phyloP scores from a whole-genome alignment of 2,888 invertebrate species.

The Amphipoea oculea region DNA sequence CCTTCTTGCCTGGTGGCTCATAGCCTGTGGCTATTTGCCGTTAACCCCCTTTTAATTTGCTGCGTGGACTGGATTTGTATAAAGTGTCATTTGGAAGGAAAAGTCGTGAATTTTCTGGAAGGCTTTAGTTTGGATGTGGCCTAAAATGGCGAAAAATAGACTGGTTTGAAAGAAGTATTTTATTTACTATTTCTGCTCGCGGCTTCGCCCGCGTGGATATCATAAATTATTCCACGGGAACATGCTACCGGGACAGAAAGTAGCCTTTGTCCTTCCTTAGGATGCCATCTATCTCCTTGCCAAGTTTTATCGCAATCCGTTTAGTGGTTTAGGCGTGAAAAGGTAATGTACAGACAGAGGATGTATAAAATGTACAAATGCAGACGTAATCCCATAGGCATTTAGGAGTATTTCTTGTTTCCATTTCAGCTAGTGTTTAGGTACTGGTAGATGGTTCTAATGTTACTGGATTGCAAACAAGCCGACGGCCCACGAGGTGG shows the following conservation, averaged over 20 bases:
- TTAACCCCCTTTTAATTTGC: constrained; percentile 15
- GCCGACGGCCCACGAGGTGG: not conserved
- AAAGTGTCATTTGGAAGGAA: not conserved
- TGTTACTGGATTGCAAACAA: not conserved
- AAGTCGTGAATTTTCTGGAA: not conserved
- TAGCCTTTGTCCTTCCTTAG: not conserved
- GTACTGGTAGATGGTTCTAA: not conserved
- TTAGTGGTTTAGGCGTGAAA: not conserved
- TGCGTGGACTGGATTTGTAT: not conserved
- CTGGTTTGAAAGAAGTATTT: not conserved
- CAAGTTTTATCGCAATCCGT: not conserved
- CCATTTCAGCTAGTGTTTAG: not conserved
- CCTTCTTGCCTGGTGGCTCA: constrained; percentile 25
- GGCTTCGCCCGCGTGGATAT: not conserved
- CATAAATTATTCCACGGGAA: not conserved
- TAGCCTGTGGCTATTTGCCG: constrained; percentile 23
- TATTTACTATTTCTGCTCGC: not conserved
- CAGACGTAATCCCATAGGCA: not conserved
- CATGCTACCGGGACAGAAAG: not conserved
- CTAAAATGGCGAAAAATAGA: not conserved
- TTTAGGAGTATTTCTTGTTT: not conserved
- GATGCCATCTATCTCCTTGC: not conserved
- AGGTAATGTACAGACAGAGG: no score
- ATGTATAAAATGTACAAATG: not conserved
- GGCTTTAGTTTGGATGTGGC: not conserved